Base-by-base conservation (phyloP, 64 coral and sea anemone species). In the Montipora efflorescens region DNA sequence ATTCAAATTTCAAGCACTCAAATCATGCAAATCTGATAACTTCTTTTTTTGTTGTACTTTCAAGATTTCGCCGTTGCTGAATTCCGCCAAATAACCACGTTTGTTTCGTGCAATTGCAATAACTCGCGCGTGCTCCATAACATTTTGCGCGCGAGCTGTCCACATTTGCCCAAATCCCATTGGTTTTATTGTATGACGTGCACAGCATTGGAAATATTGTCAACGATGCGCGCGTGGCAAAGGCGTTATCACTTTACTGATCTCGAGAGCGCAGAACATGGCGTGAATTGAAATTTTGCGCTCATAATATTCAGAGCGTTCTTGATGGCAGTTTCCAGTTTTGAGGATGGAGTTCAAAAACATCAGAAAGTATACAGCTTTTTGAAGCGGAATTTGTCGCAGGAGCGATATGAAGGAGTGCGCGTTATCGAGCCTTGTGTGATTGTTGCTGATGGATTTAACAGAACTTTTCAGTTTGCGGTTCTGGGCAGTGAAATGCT, bases 291-390 rank as follows among this genome's bases (percentile, higher is more conserved):
- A 11, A 6, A 57, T 57, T 57, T n/a, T 50, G 3, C 64, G 82
- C 45, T 50, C 18, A 86, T 8, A 20, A 21, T 69, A 71, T 44
- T 67, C 4, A 53, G 46, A 55, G 67, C 23, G 55, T 49, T 67
- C 13, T 50, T 69, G 23, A 92, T 92, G 90, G 90, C 78, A 72
- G 82, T 66, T n/a, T 72, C 82, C 18, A 86, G 62, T 5, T 47
- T 98, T 76, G 90, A 92, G 3, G 93, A 95, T 51, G 84, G 92
- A 86, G 77, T 83, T 48, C 95, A 99, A 72, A 99, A 96, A 52
- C 92, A 99, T 74, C 95, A 99, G 72, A 99, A 99, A 44, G 98
- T 99, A 53, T 96, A 99, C 76, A 99, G 83, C 67, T 99, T 95
- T 93, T 90, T 99, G 48, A 99, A 96, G 90, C 92, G 98, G 45